A percentile compares a stretch with the other conserved stretches of the same genome.
phyloP scores from a whole-genome alignment of 2,797 vertebrate species.

The Todus mexicanus region DNA sequence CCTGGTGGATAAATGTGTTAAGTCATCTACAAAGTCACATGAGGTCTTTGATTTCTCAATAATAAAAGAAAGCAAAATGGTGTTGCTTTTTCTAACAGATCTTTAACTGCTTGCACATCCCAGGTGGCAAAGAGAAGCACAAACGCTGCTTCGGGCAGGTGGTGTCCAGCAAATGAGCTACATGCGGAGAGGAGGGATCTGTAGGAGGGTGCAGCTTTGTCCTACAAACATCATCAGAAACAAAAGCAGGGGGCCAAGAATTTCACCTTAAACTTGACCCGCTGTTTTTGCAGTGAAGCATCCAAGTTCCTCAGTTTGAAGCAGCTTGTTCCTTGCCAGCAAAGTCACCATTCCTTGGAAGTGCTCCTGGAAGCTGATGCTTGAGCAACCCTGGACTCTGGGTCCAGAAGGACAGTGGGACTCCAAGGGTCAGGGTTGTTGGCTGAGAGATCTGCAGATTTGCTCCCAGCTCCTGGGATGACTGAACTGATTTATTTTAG shows the following conservation, averaged over 20 bases:
- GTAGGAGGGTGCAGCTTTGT: neutral
- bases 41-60: slow-evolving; percentile 33
- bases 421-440: neutral
- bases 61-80: neutral
- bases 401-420: neutral
- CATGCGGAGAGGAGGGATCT: neutral
- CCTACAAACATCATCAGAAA: neutral
- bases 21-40: slow-evolving; percentile 63
- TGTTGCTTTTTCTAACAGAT: neutral
- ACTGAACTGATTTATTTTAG: neutral
- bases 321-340: neutral
- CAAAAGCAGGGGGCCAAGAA: neutral
- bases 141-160: neutral
- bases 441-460: neutral
- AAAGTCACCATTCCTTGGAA: neutral
- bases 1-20: slow-evolving; percentile 41
- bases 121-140: neutral
- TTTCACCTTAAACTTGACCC: neutral
- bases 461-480: neutral
- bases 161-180: neutral
- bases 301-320: neutral
- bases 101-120: neutral
- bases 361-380: neutral
- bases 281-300: neutral
- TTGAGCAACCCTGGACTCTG: neutral